Base-by-base conservation (phyloP, 2,797 vertebrate species). In the Alcedo quadribrachys region DNA sequence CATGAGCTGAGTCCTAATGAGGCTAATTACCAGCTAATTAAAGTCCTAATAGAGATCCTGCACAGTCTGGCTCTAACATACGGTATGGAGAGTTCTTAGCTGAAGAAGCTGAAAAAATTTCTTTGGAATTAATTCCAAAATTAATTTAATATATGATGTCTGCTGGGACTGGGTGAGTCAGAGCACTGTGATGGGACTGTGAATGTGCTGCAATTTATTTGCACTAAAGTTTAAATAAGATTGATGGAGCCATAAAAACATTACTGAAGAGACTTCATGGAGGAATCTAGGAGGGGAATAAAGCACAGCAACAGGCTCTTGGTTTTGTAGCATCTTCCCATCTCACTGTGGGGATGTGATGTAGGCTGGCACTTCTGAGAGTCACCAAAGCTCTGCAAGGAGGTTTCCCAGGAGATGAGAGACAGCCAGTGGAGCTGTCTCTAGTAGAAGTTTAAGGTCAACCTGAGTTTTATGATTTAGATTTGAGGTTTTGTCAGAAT, bases 101-200 rank as follows among this genome's bases (percentile, higher is more conserved):
- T 87, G 79, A 75, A 60, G 81, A 95, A 93, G 81, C 93, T 95
- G 95, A 92, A 97, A 92, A 58, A 66, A 94, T 91, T 87, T 93
- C 89, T 92, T 85, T 94, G 87, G 79, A 92, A 93, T 96, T 90
- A 42, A 48, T 93, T 90, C 89, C 92, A 90, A 97, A 97, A 96
- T 97, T 93, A 95, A 96, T 97, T 96, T 95, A 96, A 92, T 92
- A 27, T 85, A 30, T 0, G 0, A 48, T 81, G 58, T 96, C 96
- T 96, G 95, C 90, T 50, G 74, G 87, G 71, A 86, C 67, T 84
- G 65, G 33, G 90, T 97, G 97, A 98, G 93, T 97, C 97, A 97
- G 92, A 97, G 84, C 2, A 0, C 90, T 70, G 81, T 66, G 93
- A 71, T 87, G 91, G 91, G 88, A 82, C 95, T 93, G 90, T 57